Conservation (phyloP, 2,888 invertebrate species). For the Malacosoma neustria region DNA sequence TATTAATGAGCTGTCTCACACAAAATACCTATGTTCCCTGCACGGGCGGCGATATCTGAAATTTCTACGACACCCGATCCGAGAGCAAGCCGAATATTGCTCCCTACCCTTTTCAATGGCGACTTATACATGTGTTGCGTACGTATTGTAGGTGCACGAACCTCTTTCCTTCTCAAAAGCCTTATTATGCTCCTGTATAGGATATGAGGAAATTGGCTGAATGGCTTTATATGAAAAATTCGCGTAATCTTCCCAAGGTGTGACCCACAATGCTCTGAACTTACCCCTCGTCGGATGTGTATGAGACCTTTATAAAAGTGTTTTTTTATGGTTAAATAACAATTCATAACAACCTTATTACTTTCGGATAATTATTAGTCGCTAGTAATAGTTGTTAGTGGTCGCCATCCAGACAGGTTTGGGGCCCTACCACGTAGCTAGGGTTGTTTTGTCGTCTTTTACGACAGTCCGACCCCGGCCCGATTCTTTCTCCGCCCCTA, state of each 20-base stretch:
- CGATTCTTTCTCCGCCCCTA: too few relatives aligned
- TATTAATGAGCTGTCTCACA: background rate
- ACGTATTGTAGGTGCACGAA: conserved; percentile 62
- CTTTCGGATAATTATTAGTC: too few relatives aligned
- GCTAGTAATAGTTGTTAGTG: too few relatives aligned
- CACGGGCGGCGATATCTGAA: conserved; percentile 15
- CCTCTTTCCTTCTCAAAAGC: conserved; percentile 67
- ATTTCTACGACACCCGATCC: conserved; percentile 48
- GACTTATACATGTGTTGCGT: conserved; percentile 41
- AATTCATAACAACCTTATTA: conserved; percentile 14
- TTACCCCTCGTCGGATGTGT: conserved; percentile 27
- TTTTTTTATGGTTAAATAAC: background rate
- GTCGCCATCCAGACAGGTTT: too few relatives aligned
- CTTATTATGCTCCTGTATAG: conserved; percentile 68
- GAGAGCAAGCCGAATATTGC: conserved; percentile 46
- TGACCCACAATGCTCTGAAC: conserved; percentile 59
- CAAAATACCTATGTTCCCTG: background rate
- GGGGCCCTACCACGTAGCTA: too few relatives aligned
- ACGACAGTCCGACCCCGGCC: too few relatives aligned
- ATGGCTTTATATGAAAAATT: conserved; percentile 72
- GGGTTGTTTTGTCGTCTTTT: too few relatives aligned
- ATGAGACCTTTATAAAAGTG: background rate
- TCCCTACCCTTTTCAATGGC: conserved; percentile 41
- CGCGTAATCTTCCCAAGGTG: conserved; percentile 61
- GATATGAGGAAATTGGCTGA: conserved; percentile 72